These are phyloP conservation scores for Cyanocitta stelleri DNA, from an alignment of 2,113 vertebrate species.

Conservation along the genomic window DNA sequence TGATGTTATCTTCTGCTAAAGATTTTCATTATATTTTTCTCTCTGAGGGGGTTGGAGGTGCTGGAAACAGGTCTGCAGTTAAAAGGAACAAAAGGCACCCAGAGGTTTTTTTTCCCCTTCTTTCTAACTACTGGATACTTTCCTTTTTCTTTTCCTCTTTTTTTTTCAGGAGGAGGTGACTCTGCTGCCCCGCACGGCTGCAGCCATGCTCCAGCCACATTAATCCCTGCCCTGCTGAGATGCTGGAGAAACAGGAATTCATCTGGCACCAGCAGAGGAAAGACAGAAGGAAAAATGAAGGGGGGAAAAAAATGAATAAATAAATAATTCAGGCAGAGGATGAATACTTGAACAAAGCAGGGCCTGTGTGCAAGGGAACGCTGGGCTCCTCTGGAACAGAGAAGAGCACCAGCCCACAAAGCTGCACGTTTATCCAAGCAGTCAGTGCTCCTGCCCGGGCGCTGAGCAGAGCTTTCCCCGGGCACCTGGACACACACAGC, in stretches of 20 bases:
- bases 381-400: background rate
- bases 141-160: constrained; percentile 5
- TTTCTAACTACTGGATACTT: constrained; percentile 44
- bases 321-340: constrained; percentile 60
- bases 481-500: background rate
- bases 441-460: background rate
- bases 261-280: constrained; percentile 58
- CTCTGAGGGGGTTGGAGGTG: background rate
- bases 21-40: background rate
- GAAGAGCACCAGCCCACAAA: background rate
- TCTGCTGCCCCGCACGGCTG: background rate
- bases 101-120: background rate
- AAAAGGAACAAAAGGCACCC: constrained; percentile 31
- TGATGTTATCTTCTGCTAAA: constrained; percentile 15
- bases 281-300: constrained; percentile 64
- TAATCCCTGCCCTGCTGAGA: constrained; percentile 64
- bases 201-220: constrained; percentile 16
- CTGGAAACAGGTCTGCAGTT: background rate
- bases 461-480: background rate
- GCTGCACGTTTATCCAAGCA: background rate
- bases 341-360: constrained; percentile 47
- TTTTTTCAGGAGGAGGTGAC: constrained; percentile 38
- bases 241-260: constrained; percentile 61
- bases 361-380: background rate
- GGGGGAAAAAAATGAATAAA: constrained; percentile 32